Percentiles rank a stretch among this genome's conserved stretches.
Evolutionary conservation across 2,888 invertebrate species (phyloP).

Genomic region (Eupithecia vulgata): DNA sequence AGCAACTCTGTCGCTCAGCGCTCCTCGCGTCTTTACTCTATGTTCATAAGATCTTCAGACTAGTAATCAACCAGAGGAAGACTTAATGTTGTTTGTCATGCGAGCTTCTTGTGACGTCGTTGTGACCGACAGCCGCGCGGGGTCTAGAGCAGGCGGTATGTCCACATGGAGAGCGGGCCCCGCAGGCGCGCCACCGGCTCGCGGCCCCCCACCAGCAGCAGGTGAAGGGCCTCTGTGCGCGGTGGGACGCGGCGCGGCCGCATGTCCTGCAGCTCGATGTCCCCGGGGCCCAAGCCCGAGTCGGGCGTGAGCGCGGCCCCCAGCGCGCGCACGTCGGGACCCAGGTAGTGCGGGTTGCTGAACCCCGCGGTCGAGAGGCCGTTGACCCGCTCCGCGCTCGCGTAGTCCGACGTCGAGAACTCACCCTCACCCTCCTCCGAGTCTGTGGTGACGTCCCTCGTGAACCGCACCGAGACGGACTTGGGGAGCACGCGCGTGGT

Average conservation of each 20-base stretch:
- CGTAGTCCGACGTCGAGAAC: conserved; percentile 89
- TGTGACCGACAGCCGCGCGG: neutral
- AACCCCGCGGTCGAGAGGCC: conserved; percentile 85
- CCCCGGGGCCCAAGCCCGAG: conserved; percentile 83
- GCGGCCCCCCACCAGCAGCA: conserved; percentile 88
- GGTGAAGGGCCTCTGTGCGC: conserved; percentile 54
- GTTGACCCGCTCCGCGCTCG: conserved; percentile 88
- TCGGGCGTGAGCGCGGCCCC: conserved; percentile 86
- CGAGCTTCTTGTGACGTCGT: neutral
- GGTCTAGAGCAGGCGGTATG: conserved; percentile 55
- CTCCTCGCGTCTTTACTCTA: no score
- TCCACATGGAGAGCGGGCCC: conserved; percentile 91
- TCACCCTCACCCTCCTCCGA: conserved; percentile 81
- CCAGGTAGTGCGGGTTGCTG: conserved; percentile 90
- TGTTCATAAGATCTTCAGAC: neutral
- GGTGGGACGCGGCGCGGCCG: conserved; percentile 54
- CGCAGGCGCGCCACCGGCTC: conserved; percentile 91
- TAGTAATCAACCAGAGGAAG: neutral
- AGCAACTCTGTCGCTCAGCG: neutral
- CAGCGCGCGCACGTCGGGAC: conserved; percentile 88
- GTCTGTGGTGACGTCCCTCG: conserved; percentile 76
- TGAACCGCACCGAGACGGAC: conserved; percentile 76
- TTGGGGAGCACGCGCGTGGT: conserved; percentile 3
- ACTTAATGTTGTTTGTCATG: neutral
- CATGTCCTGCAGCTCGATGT: conserved; percentile 74